phyloP scores from a whole-genome alignment of 1,140 invertebrate species.

The Bemisia tabaci region DNA sequence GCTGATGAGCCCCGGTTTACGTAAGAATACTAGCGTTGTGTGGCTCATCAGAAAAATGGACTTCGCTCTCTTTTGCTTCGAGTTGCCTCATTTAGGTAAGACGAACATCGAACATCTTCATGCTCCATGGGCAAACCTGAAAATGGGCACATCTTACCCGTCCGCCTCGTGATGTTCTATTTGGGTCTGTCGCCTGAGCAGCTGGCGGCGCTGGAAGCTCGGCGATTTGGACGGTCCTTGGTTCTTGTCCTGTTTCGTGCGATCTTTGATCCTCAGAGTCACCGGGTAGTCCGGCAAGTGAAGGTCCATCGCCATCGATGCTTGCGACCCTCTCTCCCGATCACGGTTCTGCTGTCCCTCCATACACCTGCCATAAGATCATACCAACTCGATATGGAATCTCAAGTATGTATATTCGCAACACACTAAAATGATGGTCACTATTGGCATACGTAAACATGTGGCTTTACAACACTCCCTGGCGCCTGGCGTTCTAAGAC shows the following conservation, averaged over 20 bases:
- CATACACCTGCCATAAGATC: slow-evolving; percentile 10
- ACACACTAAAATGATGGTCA: too few species aligned
- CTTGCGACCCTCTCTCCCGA: slow-evolving; percentile 45
- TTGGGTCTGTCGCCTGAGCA: slow-evolving; percentile 55
- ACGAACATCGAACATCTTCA: slow-evolving; percentile 10
- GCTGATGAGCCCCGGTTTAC: too few species aligned
- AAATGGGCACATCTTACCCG: slow-evolving; percentile 4
- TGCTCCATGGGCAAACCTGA: too few species aligned
- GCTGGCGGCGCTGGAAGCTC: slow-evolving; percentile 54
- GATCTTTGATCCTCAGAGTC: slow-evolving; percentile 49
- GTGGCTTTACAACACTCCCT: too few species aligned
- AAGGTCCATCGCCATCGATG: slow-evolving; percentile 55
- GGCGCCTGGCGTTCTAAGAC: too few species aligned
- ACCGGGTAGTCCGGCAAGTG: slow-evolving; percentile 49
- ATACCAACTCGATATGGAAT: too few species aligned
- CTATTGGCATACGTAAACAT: too few species aligned
- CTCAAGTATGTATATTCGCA: too few species aligned
- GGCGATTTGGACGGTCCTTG: slow-evolving; percentile 42
- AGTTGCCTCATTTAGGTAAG: too few species aligned
- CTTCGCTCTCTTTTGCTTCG: too few species aligned
- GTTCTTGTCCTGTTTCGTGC: slow-evolving; percentile 36
- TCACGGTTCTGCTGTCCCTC: slow-evolving; percentile 29
- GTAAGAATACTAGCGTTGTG: too few species aligned
- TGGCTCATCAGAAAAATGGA: too few species aligned
- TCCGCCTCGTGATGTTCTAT: slow-evolving; percentile 47